phyloP scores from a whole-genome alignment of 2,113 vertebrate genomes.

The Phrynocephalus versicolor region DNA sequence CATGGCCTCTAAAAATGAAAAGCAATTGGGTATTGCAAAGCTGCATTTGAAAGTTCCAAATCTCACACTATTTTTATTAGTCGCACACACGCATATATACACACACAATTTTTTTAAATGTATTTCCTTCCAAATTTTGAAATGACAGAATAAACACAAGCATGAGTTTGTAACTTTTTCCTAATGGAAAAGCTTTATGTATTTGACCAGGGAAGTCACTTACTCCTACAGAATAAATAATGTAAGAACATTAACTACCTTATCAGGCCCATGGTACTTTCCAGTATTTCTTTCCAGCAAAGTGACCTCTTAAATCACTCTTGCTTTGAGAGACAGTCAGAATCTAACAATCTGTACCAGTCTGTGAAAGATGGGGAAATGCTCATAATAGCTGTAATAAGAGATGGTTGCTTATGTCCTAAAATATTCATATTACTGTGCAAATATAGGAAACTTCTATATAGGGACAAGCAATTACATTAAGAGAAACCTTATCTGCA shows the following conservation, averaged over 20 bases:
- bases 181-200: neutral
- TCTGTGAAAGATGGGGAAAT: slow-evolving; percentile 35
- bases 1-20: neutral
- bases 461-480: slow-evolving; percentile 15
- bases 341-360: slow-evolving; percentile 39
- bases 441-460: slow-evolving; percentile 61
- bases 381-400: slow-evolving; percentile 51
- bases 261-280: neutral
- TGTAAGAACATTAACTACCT: slow-evolving; percentile 32
- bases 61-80: neutral
- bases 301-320: slow-evolving; percentile 19
- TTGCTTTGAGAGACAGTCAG: slow-evolving; percentile 35
- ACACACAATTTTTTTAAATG: too few species aligned
- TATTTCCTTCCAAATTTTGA: neutral
- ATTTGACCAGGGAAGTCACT: slow-evolving; percentile 28
- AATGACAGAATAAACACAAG: neutral
- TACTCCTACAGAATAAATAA: neutral
- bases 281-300: slow-evolving; percentile 36
- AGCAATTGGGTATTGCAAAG: neutral
- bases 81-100: neutral
- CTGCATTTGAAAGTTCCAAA: neutral
- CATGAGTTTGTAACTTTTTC: neutral
- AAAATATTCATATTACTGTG: slow-evolving; percentile 51
- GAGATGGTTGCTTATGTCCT: slow-evolving; percentile 44
- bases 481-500: slow-evolving; percentile 52